These are phyloP conservation scores for Vidua macroura DNA, from an alignment of 2,113 vertebrate genomes.

Conservation along the genomic window DNA sequence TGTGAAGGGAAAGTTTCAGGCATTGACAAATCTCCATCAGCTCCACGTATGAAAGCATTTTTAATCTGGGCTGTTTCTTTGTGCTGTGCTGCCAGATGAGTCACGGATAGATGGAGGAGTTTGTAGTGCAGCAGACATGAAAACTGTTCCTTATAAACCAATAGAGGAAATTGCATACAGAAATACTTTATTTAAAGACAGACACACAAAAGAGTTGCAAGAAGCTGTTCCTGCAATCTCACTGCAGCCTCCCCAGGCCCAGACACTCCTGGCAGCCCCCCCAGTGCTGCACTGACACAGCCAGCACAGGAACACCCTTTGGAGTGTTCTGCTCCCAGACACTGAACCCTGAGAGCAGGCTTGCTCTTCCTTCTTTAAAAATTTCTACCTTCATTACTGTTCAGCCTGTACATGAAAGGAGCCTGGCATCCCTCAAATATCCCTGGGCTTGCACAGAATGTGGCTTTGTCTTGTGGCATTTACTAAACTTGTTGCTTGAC, in stretches of 20 bases:
- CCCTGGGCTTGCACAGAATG: background rate
- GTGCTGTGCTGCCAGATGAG: background rate
- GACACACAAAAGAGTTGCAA: background rate
- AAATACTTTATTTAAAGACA: background rate
- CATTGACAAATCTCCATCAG: background rate
- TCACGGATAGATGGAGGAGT: conserved; percentile 28
- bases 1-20: background rate
- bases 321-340: background rate
- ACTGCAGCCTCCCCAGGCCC: background rate
- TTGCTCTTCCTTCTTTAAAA: background rate
- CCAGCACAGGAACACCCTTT: background rate
- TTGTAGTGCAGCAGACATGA: background rate
- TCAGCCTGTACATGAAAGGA: background rate
- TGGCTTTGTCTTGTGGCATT: background rate
- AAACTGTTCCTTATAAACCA: background rate
- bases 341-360: background rate
- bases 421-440: too few relatives aligned
- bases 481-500: background rate
- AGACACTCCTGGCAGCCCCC: background rate
- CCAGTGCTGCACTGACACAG: background rate
- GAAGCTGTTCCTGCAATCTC: background rate
- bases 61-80: background rate
- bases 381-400: background rate
- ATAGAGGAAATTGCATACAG: background rate
- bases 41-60: background rate